Conservation (phyloP, 30 jellyfish, hydroid and myxozoan species). For the Morbakka virulenta region DNA sequence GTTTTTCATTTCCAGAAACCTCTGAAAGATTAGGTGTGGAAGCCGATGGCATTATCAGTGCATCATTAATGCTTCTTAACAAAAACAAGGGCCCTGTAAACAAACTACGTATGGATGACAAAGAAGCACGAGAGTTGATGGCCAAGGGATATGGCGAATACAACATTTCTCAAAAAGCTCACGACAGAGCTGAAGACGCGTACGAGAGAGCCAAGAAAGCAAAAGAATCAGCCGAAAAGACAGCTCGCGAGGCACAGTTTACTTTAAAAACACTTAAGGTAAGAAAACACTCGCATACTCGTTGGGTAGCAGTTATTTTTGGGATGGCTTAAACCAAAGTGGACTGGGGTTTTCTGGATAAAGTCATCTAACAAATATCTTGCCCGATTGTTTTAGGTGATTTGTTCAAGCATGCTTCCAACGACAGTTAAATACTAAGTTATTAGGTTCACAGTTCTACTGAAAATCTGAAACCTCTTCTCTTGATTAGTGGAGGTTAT, state of each 20-base stretch:
- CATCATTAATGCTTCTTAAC: conserved; percentile 26
- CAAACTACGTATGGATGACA: conserved; percentile 39
- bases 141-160: conserved; percentile 42
- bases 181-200: conserved; percentile 66
- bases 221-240: conserved; percentile 74
- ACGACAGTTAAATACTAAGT: too few relatives aligned
- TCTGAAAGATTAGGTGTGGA: conserved; percentile 35
- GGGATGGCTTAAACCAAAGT: too few relatives aligned
- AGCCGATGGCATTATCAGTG: conserved; percentile 46
- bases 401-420: too few relatives aligned
- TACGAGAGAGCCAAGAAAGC: conserved; percentile 80
- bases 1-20: conserved; percentile 25
- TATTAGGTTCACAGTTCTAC: too few relatives aligned
- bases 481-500: too few relatives aligned
- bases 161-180: conserved; percentile 32
- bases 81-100: conserved; percentile 48
- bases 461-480: too few relatives aligned
- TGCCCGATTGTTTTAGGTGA: too few relatives aligned
- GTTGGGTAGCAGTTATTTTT: too few relatives aligned
- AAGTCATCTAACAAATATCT: too few relatives aligned
- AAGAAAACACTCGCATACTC: too few relatives aligned
- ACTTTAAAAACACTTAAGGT: conserved; percentile 76
- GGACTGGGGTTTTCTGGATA: too few relatives aligned
- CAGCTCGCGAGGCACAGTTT: conserved; percentile 87
- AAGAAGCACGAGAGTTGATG: conserved; percentile 80